Percentiles rank a stretch among this genome's conserved stretches.
These are phyloP conservation scores for Tragopan temminckii DNA, from an alignment of 2,797 vertebrate species.

Conservation along the genomic window DNA sequence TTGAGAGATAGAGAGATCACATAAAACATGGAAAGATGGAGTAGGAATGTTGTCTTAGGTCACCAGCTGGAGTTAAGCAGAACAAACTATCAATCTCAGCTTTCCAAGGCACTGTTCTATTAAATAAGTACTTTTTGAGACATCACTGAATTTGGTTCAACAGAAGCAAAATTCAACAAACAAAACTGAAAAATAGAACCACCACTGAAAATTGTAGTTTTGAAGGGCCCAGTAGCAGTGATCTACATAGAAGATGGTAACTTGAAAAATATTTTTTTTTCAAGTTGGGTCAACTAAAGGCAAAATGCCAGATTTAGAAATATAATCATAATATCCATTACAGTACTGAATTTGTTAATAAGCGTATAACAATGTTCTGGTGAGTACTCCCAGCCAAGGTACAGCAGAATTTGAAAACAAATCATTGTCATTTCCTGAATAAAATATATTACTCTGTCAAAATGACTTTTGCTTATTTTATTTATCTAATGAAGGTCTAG, in stretches of 20 bases:
- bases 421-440: not conserved
- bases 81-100: not conserved
- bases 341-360: not conserved
- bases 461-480: not conserved
- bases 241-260: not conserved
- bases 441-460: not conserved
- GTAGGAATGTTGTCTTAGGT: rapidly evolving
- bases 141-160: not conserved
- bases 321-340: not conserved
- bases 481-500: not conserved
- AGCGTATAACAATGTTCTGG: not conserved
- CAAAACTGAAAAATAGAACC: not conserved
- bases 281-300: not conserved
- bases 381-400: not conserved
- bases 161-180: not conserved
- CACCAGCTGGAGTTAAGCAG: not conserved
- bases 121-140: not conserved
- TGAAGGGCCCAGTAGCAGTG: not conserved
- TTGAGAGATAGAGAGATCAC: not conserved
- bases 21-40: not conserved
- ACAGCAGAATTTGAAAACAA: not conserved
- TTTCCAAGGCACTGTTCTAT: not conserved
- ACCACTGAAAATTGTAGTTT: not conserved
- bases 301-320: not conserved
- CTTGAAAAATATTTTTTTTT: not conserved